Evolutionary conservation across 37 sponge, comb jelly and placozoan genomes (phyloP), one percentile per base, ranked within the genome.

Genomic region (Haliclona indistincta): DNA sequence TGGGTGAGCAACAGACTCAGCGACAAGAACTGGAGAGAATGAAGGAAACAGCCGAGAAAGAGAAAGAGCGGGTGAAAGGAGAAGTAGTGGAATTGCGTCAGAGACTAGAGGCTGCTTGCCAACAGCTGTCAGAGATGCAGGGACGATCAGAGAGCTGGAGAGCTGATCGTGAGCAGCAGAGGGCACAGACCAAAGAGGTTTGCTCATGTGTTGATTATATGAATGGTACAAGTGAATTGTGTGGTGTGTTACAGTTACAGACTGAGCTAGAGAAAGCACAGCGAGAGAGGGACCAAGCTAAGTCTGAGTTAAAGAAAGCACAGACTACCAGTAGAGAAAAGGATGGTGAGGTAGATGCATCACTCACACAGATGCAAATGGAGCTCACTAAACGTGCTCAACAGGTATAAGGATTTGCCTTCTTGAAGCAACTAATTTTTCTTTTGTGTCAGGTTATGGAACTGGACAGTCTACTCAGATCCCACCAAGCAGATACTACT

Each of bases 401-500:
- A 38, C 87, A 86, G 81, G 87, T 86, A 15, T n/a, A 15, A 5
- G 15, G 40, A 65, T 20, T 47, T 47, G 8, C 8, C 13, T 47
- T 47, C 49, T 47, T 47, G 13, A 17, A 47, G 8, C 49, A 47
- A 17, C 13, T 47, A 47, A 6, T 35, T 26, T 23, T 37, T 70
- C 7, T 11, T 30, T 11, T 33, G 30, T 49, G 11, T 35, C 54
- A 90, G 91, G 86, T 90, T 7, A 38, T 72, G 36, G 91, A 90
- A 34, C 67, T 90, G 71, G 91, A 90, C 49, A 47, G 70, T 0
- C 56, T 85, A 25, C 53, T 90, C 26, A 77, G 85, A 5, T 77
- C 37, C 40, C 91, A 90, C 47, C 91, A 90, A 54, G 85, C 91
- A 25, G 91, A 90, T 13, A 77, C 86, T 22, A 62, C 91, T 30